phyloP scores from a whole-genome alignment of 2,797 vertebrate species.

The Sardinella longiceps region DNA sequence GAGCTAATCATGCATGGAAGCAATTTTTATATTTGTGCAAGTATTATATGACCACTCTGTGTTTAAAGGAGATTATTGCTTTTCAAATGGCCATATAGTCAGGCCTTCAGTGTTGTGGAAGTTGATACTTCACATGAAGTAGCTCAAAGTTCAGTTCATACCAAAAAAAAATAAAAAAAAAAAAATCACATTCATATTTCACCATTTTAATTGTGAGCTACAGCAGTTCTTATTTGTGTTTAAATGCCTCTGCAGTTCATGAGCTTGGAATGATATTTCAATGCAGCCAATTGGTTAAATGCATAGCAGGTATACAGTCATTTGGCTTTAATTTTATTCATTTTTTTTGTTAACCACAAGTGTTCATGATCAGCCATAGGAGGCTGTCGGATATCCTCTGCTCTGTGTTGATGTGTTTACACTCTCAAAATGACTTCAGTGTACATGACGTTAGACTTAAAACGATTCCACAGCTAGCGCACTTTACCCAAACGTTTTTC shows the following conservation, averaged over 20 bases:
- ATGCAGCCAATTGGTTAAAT: background rate
- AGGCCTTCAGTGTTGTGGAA: background rate
- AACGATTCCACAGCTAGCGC: background rate
- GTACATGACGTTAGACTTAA: slow-evolving; percentile 21
- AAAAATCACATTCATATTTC: too few species aligned
- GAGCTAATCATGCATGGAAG: background rate
- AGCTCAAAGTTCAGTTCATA: too few species aligned
- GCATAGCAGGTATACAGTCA: slow-evolving; percentile 12
- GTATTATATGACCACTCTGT: background rate
- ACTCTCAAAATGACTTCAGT: background rate
- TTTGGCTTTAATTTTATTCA: slow-evolving; percentile 19
- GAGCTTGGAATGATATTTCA: background rate
- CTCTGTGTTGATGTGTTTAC: slow-evolving; percentile 2
- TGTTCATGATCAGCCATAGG: background rate
- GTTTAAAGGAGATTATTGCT: background rate
- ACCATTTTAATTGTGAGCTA: too few species aligned
- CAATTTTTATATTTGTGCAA: slow-evolving; percentile 15
- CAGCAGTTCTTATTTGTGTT: slow-evolving; percentile 15
- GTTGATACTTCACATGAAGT: too few species aligned
- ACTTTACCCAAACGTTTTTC: background rate
- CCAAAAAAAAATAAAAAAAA: too few species aligned
- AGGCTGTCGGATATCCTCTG: slow-evolving; percentile 8
- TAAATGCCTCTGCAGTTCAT: slow-evolving; percentile 13
- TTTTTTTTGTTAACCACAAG: slow-evolving; percentile 1
- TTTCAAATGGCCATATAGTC: background rate